Conservation (phyloP, 64 coral and sea anemone species). For the Pachyseris speciosa region DNA sequence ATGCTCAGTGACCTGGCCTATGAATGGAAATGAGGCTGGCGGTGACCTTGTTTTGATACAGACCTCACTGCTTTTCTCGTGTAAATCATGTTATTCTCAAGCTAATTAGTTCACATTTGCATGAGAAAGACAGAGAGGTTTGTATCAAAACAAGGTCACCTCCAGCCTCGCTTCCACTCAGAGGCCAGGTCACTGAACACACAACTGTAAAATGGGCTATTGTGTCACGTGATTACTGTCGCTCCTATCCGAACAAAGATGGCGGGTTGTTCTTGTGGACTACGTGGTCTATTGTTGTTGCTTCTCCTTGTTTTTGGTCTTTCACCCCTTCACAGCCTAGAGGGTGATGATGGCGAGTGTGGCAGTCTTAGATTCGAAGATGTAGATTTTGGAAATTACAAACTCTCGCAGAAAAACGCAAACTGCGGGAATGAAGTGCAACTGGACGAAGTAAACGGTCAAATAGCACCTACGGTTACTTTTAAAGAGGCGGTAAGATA, state of each 20-base stretch:
- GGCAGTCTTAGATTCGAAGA: background rate
- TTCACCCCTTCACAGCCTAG: background rate
- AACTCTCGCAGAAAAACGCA: background rate
- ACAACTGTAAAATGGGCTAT: no score
- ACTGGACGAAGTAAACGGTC: background rate
- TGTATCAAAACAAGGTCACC: no score
- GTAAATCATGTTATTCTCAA: no score
- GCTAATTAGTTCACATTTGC: no score
- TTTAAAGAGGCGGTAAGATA: conserved; percentile 8
- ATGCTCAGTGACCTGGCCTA: no score
- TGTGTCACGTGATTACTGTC: background rate
- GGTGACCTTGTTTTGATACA: no score
- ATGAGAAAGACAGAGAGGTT: no score
- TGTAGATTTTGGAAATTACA: background rate
- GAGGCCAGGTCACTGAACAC: no score
- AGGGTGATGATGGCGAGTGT: background rate
- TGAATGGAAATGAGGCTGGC: no score
- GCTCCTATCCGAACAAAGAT: background rate
- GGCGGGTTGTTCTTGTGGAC: background rate
- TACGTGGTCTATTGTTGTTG: background rate
- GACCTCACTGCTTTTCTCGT: no score
- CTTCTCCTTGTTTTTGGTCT: background rate
- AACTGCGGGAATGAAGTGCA: background rate
- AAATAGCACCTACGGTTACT: background rate
- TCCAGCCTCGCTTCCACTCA: no score